Evolutionary conservation across 2,113 vertebrate species (phyloP).

Genomic region (Sylvia atricapilla): DNA sequence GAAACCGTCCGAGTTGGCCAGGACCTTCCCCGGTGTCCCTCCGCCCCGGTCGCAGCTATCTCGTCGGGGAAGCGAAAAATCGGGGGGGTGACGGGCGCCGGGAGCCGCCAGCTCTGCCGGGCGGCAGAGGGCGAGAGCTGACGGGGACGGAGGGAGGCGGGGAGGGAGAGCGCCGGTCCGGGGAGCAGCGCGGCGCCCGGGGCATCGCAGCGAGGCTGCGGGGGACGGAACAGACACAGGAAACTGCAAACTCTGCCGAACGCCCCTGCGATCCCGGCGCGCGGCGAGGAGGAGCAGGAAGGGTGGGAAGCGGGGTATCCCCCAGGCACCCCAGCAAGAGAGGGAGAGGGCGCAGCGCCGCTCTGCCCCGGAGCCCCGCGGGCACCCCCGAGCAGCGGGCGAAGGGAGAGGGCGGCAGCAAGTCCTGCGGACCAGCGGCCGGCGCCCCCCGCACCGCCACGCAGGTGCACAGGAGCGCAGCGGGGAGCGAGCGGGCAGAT

Average conservation of each 20-base stretch:
- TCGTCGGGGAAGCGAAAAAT: background rate
- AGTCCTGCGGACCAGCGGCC: background rate
- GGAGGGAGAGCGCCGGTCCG: background rate
- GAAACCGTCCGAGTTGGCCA: background rate
- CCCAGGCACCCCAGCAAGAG: background rate
- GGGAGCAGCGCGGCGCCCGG: background rate
- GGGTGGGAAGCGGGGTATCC: background rate
- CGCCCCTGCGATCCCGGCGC: background rate
- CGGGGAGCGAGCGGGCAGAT: background rate
- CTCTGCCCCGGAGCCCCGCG: background rate
- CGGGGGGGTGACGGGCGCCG: background rate
- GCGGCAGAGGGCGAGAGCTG: constrained; percentile 30
- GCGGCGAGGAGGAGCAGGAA: background rate
- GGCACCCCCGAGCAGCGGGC: background rate
- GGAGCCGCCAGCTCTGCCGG: background rate
- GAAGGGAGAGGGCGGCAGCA: background rate
- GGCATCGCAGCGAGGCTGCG: background rate
- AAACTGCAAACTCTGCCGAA: background rate
- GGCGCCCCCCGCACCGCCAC: background rate
- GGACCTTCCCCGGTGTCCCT: background rate
- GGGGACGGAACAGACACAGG: background rate
- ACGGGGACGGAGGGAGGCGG: background rate
- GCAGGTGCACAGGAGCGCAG: constrained; percentile 7
- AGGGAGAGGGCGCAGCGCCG: background rate
- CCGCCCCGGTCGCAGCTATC: background rate